Percentiles rank a stretch among this genome's conserved stretches.
Evolutionary conservation across 2,888 invertebrate species (phyloP).

Genomic region (Dasypogon diadema): DNA sequence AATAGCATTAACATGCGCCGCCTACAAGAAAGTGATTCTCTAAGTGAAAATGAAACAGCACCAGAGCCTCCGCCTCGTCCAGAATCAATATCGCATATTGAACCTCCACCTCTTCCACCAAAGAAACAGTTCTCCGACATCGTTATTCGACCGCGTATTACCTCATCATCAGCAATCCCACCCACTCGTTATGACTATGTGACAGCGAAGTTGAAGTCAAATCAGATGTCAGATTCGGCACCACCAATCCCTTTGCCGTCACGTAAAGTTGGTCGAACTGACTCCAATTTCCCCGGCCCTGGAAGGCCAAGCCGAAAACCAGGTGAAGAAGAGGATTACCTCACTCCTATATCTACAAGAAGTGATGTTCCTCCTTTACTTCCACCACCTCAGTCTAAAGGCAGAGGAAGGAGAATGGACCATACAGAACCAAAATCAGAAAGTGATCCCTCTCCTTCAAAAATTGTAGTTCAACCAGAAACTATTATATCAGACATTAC

Average conservation of each 20-base stretch:
- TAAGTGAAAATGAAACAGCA: slow-evolving; percentile 68
- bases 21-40: slow-evolving; percentile 68
- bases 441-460: slow-evolving; percentile 10
- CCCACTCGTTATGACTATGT: slow-evolving; percentile 65
- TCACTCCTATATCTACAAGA: slow-evolving; percentile 72
- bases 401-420: slow-evolving; percentile 60
- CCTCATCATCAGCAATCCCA: slow-evolving; percentile 58
- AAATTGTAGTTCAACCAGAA: slow-evolving; percentile 56
- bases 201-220: slow-evolving; percentile 55
- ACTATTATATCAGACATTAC: slow-evolving; percentile 76
- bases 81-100: slow-evolving; percentile 70
- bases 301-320: slow-evolving; percentile 70
- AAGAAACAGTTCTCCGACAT: slow-evolving; percentile 75
- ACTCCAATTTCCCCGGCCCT: slow-evolving; percentile 69
- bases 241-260: slow-evolving; percentile 76
- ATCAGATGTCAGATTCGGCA: slow-evolving; percentile 60
- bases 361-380: slow-evolving; percentile 67
- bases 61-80: slow-evolving; percentile 69
- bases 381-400: slow-evolving; percentile 70
- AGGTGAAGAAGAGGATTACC: slow-evolving; percentile 76
- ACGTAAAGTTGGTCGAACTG: slow-evolving; percentile 69
- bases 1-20: slow-evolving; percentile 68
- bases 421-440: slow-evolving; percentile 63
- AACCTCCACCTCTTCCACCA: slow-evolving; percentile 81
- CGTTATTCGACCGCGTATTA: slow-evolving; percentile 69